A percentile compares a stretch with the other conserved stretches of the same genome.
Evolutionary conservation across 1,140 invertebrate species (phyloP).

Genomic region (Danaus melanippus): DNA sequence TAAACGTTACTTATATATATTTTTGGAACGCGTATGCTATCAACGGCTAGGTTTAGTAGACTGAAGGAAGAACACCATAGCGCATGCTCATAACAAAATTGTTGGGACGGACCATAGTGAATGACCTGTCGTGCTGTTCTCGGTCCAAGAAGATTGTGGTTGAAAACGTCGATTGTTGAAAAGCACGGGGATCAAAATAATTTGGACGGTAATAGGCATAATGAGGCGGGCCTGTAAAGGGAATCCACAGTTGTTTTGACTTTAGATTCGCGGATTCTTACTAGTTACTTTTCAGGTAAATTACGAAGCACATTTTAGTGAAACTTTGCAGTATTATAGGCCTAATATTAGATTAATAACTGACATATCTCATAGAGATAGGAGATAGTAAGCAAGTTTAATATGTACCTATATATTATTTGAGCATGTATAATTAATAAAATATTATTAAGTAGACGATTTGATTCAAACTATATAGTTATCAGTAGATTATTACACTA

Average conservation of each 20-base stretch:
- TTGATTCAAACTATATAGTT: no score
- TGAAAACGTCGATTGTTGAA: slow-evolving; percentile 15
- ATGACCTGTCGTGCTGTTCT: slow-evolving; percentile 21
- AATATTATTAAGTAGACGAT: no score
- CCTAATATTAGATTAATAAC: no score
- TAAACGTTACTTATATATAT: not conserved
- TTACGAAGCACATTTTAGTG: no score
- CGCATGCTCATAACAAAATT: slow-evolving; percentile 45
- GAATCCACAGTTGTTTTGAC: slow-evolving; percentile 56
- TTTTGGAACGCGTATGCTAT: slow-evolving; percentile 26
- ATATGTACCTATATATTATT: no score
- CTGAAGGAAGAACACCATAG: slow-evolving; percentile 30
- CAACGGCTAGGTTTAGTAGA: slow-evolving; percentile 28
- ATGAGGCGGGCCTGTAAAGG: slow-evolving; percentile 25
- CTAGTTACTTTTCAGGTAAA: not conserved
- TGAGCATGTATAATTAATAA: no score
- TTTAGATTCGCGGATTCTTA: slow-evolving; percentile 25
- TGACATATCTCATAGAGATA: no score
- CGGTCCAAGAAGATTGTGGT: not conserved
- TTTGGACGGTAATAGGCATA: slow-evolving; percentile 32
- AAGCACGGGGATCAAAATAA: slow-evolving; percentile 17
- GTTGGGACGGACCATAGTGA: slow-evolving; percentile 23
- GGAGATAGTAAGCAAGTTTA: no score
- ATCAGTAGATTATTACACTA: no score
- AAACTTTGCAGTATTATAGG: no score